Evolutionary conservation across 2,797 vertebrate genomes (phyloP), one percentile per base, ranked within the genome.

Genomic region (Labeo calbasu): DNA sequence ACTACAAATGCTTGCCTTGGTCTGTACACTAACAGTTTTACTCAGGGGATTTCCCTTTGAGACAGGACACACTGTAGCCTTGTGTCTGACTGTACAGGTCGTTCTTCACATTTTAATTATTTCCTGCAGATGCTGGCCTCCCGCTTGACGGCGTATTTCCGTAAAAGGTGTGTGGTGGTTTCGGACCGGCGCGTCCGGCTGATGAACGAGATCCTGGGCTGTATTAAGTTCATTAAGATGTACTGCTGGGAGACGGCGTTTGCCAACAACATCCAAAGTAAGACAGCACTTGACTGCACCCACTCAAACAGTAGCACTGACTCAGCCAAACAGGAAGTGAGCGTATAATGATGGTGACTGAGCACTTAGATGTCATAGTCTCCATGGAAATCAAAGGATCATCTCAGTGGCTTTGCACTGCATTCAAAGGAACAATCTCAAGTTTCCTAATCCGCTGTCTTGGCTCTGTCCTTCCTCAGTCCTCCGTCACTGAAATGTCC

Each of bases 161-260:
- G 95, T 83, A 96, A 89, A 78, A 95, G 93, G 92, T 96, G 96
- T 51, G 93, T 96, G 89, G 43, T 5, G 10, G 92, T 96, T 90
- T 96, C 95, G 36, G 96, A 96, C 92, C 92, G 81, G 68, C 95
- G 96, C 1, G 94, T 96, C 88, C 92, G 95, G 53, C 90, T 95
- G 86, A 96, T 96, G 96, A 96, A 96, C 72, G 96, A 96, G 92
- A 95, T 96, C 86, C 89, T 96, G 82, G 90, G 91, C 88, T 95
- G 92, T 85, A 95, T 96, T 85, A 96, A 94, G 93, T 96, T 96
- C 94, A 96, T 96, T 92, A 96, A 96, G 93, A 96, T 96, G 95
- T 96, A 96, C 86, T 95, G 95, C 89, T 96, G 95, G 96, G 96
- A 96, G 85, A 93, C 93, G 17, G 92, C 91, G 51, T 96, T 96